A percentile compares a stretch with the other conserved stretches of the same genome.
phyloP scores from a whole-genome alignment of 2,888 invertebrate species.

The Atrina japonica region DNA sequence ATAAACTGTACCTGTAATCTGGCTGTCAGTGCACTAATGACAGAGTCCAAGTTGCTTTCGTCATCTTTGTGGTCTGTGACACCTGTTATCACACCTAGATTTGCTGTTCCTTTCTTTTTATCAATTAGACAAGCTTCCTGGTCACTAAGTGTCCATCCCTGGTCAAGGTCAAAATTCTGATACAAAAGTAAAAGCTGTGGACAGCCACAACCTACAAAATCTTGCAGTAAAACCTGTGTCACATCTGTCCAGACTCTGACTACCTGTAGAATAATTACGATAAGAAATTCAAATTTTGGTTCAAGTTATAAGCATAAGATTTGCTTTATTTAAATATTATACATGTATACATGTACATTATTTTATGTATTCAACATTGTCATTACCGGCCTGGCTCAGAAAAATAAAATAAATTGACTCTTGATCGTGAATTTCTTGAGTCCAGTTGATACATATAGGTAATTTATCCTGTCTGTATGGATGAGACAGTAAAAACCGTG shows the following conservation, averaged over 20 bases:
- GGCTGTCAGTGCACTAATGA: constrained; percentile 9
- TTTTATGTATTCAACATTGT: too few species aligned
- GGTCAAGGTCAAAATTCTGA: not conserved
- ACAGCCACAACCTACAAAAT: constrained; percentile 13
- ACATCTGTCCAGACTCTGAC: not conserved
- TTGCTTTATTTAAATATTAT: too few species aligned
- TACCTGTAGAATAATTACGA: not conserved
- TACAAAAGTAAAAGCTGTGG: constrained; percentile 7
- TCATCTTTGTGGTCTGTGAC: too few species aligned
- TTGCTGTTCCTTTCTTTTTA: not conserved
- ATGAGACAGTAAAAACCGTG: too few species aligned
- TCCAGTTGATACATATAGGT: too few species aligned
- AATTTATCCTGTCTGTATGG: too few species aligned
- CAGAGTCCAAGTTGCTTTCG: not conserved
- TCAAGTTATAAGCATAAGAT: too few species aligned
- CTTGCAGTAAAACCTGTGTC: constrained; percentile 13
- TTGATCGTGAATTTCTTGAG: too few species aligned
- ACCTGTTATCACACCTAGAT: not conserved
- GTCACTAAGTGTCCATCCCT: constrained; percentile 8
- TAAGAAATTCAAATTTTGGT: not conserved
- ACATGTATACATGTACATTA: too few species aligned
- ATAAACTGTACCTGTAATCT: constrained; percentile 21
- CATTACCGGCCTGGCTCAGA: too few species aligned
- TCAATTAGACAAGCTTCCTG: not conserved
- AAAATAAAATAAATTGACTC: too few species aligned